phyloP scores from a whole-genome alignment of 2,888 invertebrate species.

The Mimachlamys varia region DNA sequence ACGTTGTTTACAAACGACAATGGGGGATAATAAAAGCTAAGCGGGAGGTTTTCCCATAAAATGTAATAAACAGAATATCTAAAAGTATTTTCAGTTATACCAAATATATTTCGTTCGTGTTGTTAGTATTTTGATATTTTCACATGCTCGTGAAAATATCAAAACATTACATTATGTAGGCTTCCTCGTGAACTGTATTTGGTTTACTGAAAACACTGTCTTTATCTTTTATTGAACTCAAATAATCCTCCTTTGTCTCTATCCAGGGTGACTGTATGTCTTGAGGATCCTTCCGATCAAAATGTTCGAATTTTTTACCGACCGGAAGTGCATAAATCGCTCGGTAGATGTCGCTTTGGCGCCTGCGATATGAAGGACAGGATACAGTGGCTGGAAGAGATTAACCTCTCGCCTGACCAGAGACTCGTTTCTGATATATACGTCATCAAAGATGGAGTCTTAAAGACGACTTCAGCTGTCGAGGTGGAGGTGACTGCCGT shows the following conservation, averaged over 20 bases:
- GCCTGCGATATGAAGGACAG: constrained; percentile 52
- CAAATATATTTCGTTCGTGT: too few species aligned
- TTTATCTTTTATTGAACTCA: too few species aligned
- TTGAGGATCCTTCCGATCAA: constrained; percentile 46
- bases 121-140: too few species aligned
- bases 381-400: constrained; percentile 47
- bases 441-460: constrained; percentile 44
- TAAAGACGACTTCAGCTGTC: constrained; percentile 43
- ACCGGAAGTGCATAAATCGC: constrained; percentile 49
- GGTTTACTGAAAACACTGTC: too few species aligned
- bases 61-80: too few species aligned
- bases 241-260: background rate
- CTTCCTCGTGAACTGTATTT: too few species aligned
- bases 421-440: constrained; percentile 49
- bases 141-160: too few species aligned
- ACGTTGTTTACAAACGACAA: too few species aligned
- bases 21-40: too few species aligned
- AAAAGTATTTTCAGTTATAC: too few species aligned
- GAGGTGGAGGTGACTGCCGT: constrained; percentile 49
- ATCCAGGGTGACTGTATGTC: constrained; percentile 46
- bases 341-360: constrained; percentile 47
- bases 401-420: constrained; percentile 44
- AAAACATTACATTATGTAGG: too few species aligned
- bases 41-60: too few species aligned
- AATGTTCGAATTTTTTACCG: constrained; percentile 47